Base-by-base conservation (phyloP, 2,888 invertebrate species). In the Elmis aenea region DNA sequence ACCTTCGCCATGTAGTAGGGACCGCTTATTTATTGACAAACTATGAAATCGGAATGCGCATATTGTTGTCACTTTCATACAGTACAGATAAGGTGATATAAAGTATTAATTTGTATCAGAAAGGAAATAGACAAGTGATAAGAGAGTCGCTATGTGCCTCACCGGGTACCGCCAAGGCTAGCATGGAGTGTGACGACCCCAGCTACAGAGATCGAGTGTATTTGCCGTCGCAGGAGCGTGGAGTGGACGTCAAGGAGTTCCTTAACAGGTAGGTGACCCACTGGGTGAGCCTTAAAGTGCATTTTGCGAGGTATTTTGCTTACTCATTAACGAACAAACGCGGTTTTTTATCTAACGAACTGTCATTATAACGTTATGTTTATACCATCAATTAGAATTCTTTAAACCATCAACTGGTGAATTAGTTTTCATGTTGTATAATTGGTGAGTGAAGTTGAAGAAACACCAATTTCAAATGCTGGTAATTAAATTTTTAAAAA, bases 171-270 rank as follows among this genome's bases (percentile, higher is more conserved):
- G 16, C 30, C 26, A n/a, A 32, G 32, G 27, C 36, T 21, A 28
- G 12, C 10, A 42, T 42, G 42, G 33, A 37, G 30, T 37, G 31
- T 33, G 29, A 31, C 33, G 37, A 37, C 33, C 33, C 33, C 31
- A 13, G 27, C 20, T 32, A 38, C 25, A 38, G 36, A 20, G 41
- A 50, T 33, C 39, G 50, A 18, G 45, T 50, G 21, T 50, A 50
- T 35, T 31, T 50, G 22, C 50, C 50, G n/a, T 45, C 48, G 5
- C 42, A 40, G 28, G 30, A 20, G 26, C 33, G 45, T 10, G 50
- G 50, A 10, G 38, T 46, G 18, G 39, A 46, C 5, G 23, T 36
- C n/a, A 41, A 45, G 21, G 50, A 50, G 18, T 48, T 48, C 38
- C 33, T 50, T 6, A 22, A 30, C 13, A 44, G 36, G 50, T 50